These are phyloP conservation scores for Isurus oxyrinchus DNA, from an alignment of 2,113 vertebrate species.

Conservation along the genomic window DNA sequence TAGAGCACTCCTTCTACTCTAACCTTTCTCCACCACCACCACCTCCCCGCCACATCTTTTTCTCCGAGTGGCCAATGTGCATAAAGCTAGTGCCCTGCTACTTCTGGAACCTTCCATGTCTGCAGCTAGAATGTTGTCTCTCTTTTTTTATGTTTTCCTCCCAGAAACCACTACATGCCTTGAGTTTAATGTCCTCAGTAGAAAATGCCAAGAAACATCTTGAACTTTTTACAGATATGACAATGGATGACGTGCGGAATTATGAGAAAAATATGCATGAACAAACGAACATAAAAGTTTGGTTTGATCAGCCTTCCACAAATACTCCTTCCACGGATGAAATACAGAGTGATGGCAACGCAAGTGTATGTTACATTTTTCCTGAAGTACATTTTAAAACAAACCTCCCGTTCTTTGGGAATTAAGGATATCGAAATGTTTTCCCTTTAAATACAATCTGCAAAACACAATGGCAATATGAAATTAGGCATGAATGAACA, in stretches of 20 bases:
- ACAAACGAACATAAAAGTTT: slow-evolving; percentile 99
- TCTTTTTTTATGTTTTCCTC: slow-evolving; percentile 47
- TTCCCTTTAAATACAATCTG: background rate
- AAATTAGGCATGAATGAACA: background rate
- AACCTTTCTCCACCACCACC: slow-evolving; percentile 43
- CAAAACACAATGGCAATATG: background rate
- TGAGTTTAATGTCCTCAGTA: slow-evolving; percentile 48
- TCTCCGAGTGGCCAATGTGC: slow-evolving; percentile 50
- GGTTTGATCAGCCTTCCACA: slow-evolving; percentile 74
- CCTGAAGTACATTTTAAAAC: slow-evolving; percentile 42
- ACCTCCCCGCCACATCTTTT: slow-evolving; percentile 41
- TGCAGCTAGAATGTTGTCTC: slow-evolving; percentile 52
- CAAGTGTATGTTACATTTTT: slow-evolving; percentile 81
- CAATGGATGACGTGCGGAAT: slow-evolving; percentile 93
- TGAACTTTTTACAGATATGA: slow-evolving; percentile 96
- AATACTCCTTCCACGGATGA: slow-evolving; percentile 84
- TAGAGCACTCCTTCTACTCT: slow-evolving; percentile 40
- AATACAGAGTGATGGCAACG: slow-evolving; percentile 85
- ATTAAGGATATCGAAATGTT: slow-evolving; percentile 38
- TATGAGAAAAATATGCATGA: slow-evolving; percentile 98
- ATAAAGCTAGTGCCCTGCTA: slow-evolving; percentile 64
- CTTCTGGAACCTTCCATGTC: slow-evolving; percentile 49
- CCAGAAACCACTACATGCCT: slow-evolving; percentile 37
- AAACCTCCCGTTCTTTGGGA: slow-evolving; percentile 50
- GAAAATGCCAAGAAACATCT: slow-evolving; percentile 65